These are phyloP conservation scores for Cydia strobilella DNA, from an alignment of 1,140 invertebrate genomes.

Conservation along the genomic window DNA sequence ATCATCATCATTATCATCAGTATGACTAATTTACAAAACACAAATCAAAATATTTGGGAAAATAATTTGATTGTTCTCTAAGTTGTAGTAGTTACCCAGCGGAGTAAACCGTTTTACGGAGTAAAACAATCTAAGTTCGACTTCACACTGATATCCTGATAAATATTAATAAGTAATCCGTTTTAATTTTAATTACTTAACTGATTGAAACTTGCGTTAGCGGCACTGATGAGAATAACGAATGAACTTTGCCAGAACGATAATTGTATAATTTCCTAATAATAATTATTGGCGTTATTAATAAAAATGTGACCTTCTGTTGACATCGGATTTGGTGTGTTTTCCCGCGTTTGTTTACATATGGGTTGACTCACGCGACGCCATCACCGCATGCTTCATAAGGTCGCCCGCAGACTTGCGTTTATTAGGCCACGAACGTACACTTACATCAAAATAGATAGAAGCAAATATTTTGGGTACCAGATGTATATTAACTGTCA, in stretches of 20 bases:
- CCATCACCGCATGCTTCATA: slow-evolving; percentile 54
- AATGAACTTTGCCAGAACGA: background rate
- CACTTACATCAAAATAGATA: too few species aligned
- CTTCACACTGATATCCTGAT: background rate
- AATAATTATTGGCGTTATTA: too few species aligned
- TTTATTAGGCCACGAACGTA: too few species aligned
- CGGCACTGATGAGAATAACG: background rate
- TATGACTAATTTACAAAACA: too few species aligned
- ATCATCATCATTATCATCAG: too few species aligned
- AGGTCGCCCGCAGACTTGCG: slow-evolving; percentile 49
- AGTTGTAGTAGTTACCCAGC: background rate
- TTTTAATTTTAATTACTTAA: background rate
- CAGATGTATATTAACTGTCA: too few species aligned
- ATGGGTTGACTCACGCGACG: slow-evolving; percentile 58
- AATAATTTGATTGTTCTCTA: too few species aligned
- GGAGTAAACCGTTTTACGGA: background rate
- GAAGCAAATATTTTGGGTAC: too few species aligned
- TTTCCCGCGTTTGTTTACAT: slow-evolving; percentile 63
- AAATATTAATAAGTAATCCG: slow-evolving; percentile 24
- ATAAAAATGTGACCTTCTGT: background rate
- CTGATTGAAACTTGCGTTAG: background rate
- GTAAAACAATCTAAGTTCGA: background rate
- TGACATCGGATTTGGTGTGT: slow-evolving; percentile 36
- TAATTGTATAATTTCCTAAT: too few species aligned
- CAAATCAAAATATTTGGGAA: too few species aligned